Evolutionary conservation across 37 sponge, comb jelly and placozoan species (phyloP), one percentile per base, ranked within the genome.

Genomic region (Chondrilla cf. caribensis): DNA sequence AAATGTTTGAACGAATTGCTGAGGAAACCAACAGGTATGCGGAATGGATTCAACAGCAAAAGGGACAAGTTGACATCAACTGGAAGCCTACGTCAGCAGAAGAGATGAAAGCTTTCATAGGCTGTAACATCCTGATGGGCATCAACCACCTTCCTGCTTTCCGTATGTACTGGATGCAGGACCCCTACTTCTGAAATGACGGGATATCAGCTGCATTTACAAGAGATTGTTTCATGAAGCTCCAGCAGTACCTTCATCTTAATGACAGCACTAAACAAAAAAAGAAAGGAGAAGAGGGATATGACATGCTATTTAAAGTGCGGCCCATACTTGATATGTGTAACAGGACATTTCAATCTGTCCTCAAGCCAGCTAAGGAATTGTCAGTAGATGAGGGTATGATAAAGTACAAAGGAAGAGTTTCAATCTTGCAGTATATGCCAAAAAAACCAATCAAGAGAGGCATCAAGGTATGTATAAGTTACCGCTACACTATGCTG

Each of bases 381-480:
- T 17, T 81, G 18, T 26, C 35, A 17, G 44, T 81, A 1, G 82
- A 81, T 81, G 82, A 81, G 51, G 82, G 29, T 1, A 58, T 81
- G 65, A 81, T 81, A 24, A 47, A 67, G 25, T 81, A 19, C 33
- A 81, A 81, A 32, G 82, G 82, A 4, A 17, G 76, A 2, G 24
- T n/a, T 2, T 38, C 44, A 4, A 22, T 73, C 24, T 39, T 36
- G 44, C 76, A 73, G 25, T 73, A 73, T 5, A 73, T 73, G 76
- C 76, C 76, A 7, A 73, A 73, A 2, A 73, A 73, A 25, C 76
- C 76, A 54, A 6, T 73, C 76, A 73, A 73, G 36, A 38, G 76
- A 40, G 76, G 76, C 5, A 73, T 73, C 41, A 73, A 73, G 76
- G 43, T 73, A 3, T 39, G 64, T 7, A 60, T 15, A 26, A 6